Conservation (phyloP, 2,888 invertebrate species). For the Aleiodes alternator region DNA sequence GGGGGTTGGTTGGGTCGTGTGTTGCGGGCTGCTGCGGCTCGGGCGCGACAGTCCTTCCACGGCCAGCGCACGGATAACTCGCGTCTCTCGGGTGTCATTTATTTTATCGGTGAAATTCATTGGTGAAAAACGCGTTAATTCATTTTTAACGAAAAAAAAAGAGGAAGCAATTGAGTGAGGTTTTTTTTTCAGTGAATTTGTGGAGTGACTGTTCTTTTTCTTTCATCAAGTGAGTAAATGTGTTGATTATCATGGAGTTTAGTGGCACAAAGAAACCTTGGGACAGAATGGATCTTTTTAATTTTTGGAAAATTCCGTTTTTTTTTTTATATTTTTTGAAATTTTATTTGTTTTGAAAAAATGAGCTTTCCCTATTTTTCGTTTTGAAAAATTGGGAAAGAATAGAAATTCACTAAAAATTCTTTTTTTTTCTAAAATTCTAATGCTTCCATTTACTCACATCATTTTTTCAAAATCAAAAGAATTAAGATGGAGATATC, state of each 20-base stretch:
- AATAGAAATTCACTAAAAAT: too few species aligned
- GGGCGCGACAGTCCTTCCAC: conserved; percentile 75
- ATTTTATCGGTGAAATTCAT: background rate
- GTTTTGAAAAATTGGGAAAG: too few species aligned
- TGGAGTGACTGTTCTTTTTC: conserved; percentile 24
- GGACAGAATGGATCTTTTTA: background rate
- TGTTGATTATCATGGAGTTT: background rate
- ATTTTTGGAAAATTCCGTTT: background rate
- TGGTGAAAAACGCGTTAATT: background rate
- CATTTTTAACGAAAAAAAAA: background rate
- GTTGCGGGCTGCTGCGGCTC: conserved; percentile 75
- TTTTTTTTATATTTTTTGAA: background rate
- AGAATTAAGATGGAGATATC: too few species aligned
- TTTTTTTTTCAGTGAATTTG: conserved; percentile 11
- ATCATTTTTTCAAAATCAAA: too few species aligned
- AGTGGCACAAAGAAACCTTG: too few species aligned
- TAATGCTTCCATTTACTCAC: too few species aligned
- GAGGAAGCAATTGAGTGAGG: background rate
- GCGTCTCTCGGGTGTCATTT: conserved; percentile 49
- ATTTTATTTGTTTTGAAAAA: background rate
- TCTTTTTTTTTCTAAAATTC: too few species aligned
- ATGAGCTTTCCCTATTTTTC: too few species aligned
- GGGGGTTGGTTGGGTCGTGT: conserved; percentile 65
- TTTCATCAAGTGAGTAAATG: conserved; percentile 16
- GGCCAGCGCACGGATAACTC: conserved; percentile 69